Evolutionary conservation across 2,113 vertebrate genomes (phyloP).

Genomic region (Helogale parvula): DNA sequence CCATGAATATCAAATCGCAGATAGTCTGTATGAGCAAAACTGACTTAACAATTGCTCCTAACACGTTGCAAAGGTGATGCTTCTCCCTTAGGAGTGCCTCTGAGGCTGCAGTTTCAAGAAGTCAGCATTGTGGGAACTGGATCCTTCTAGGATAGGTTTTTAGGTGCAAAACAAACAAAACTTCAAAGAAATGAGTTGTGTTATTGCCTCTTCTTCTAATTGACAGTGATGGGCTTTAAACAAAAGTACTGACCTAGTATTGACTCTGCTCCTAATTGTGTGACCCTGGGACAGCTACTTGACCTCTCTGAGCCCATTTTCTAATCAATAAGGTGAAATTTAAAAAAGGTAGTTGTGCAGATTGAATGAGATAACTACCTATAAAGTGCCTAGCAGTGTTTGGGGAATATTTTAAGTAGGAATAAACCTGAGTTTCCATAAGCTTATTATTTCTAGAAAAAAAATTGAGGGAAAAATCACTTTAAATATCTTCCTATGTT

Average conservation of each 20-base stretch:
- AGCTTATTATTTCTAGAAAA: constrained; percentile 31
- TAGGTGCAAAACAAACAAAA: not conserved
- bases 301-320: not conserved
- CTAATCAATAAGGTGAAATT: not conserved
- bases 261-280: not conserved
- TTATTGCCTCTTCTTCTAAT: not conserved
- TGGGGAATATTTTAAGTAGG: not conserved
- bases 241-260: not conserved
- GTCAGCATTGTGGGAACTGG: not conserved
- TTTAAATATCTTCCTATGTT: not conserved
- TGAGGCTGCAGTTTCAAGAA: not conserved
- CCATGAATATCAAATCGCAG: constrained; percentile 9
- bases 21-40: not conserved
- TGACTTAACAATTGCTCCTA: not conserved
- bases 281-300: not conserved
- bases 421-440: not conserved
- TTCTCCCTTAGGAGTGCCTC: not conserved
- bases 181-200: not conserved
- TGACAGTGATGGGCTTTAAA: not conserved
- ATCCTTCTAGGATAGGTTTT: not conserved
- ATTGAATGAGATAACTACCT: not conserved
- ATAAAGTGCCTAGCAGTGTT: not conserved
- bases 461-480: not conserved
- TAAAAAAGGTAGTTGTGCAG: not conserved
- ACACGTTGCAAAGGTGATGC: not conserved